A percentile compares a stretch with the other conserved stretches of the same genome.
Evolutionary conservation across 2,797 vertebrate species (phyloP).

Genomic region (Okamejei kenojei): DNA sequence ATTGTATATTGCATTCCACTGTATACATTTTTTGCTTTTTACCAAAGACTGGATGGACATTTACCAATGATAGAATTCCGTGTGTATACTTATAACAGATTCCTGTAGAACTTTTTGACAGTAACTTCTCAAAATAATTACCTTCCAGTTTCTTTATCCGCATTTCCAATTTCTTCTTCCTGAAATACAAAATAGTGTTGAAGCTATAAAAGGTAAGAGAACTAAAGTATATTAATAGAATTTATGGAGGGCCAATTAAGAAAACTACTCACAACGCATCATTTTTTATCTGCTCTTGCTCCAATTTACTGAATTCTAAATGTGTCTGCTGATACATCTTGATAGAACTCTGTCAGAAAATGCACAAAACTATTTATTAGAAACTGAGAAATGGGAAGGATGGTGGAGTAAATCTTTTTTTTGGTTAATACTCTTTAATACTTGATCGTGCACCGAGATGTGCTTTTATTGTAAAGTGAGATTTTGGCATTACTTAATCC

Average conservation of each 20-base stretch:
- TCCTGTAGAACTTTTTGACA: not conserved
- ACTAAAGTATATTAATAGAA: not conserved
- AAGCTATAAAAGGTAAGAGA: constrained; percentile 39
- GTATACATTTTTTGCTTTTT: not conserved
- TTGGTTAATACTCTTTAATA: not conserved
- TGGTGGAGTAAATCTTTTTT: too few species aligned
- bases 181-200: constrained; percentile 46
- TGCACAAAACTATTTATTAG: not conserved
- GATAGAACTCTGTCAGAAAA: constrained; percentile 62
- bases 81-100: not conserved
- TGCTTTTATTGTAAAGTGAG: not conserved
- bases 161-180: constrained; percentile 72
- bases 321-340: constrained; percentile 63
- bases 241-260: not conserved
- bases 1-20: too few species aligned
- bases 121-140: constrained; percentile 49
- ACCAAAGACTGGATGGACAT: not conserved
- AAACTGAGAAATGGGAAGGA: not conserved
- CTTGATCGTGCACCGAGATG: not conserved
- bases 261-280: constrained; percentile 64
- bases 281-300: constrained; percentile 64
- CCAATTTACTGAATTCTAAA: constrained; percentile 64
- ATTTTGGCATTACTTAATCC: not conserved
- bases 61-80: not conserved
- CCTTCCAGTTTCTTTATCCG: constrained; percentile 75